phyloP scores from a whole-genome alignment of 2,113 vertebrate species.

The Ancistrus triradiatus region DNA sequence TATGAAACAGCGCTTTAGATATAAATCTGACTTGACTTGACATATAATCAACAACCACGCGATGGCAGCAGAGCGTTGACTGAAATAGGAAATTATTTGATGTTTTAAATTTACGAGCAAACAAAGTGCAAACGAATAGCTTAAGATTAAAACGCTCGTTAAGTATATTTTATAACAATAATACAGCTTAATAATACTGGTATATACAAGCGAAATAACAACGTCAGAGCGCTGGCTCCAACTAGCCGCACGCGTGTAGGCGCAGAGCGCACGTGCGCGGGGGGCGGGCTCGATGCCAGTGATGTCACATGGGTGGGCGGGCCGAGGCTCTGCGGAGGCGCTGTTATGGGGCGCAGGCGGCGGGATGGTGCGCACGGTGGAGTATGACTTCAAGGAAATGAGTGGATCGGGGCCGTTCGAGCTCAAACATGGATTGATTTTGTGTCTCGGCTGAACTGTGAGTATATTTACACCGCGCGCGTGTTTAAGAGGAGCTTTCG shows the following conservation, averaged over 20 bases:
- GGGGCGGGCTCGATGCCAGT: neutral
- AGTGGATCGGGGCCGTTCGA: neutral
- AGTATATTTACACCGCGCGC: slow-evolving; percentile 4
- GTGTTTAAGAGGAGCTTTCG: neutral
- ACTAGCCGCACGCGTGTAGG: slow-evolving; percentile 6
- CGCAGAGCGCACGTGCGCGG: slow-evolving; percentile 26
- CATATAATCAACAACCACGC: slow-evolving; percentile 1
- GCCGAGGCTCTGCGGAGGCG: slow-evolving; percentile 27
- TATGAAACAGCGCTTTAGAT: too few species aligned
- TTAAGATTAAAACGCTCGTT: too few species aligned
- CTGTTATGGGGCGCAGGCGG: slow-evolving; percentile 11
- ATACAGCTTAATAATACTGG: too few species aligned
- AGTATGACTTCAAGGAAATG: slow-evolving; percentile 15
- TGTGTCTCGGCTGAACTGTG: slow-evolving; percentile 9
- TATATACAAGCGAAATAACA: too few species aligned
- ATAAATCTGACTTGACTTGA: too few species aligned
- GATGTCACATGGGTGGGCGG: slow-evolving; percentile 24
- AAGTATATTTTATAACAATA: too few species aligned
- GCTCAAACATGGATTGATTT: slow-evolving; percentile 18
- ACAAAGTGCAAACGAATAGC: too few species aligned
- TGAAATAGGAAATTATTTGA: too few species aligned
- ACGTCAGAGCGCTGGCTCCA: too few species aligned
- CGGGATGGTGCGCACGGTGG: neutral
- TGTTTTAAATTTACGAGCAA: too few species aligned
- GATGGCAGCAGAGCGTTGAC: slow-evolving; percentile 13